Evolutionary conservation across 2,888 invertebrate genomes (phyloP), one percentile per base, ranked within the genome.

Genomic region (Pandemis heparana): DNA sequence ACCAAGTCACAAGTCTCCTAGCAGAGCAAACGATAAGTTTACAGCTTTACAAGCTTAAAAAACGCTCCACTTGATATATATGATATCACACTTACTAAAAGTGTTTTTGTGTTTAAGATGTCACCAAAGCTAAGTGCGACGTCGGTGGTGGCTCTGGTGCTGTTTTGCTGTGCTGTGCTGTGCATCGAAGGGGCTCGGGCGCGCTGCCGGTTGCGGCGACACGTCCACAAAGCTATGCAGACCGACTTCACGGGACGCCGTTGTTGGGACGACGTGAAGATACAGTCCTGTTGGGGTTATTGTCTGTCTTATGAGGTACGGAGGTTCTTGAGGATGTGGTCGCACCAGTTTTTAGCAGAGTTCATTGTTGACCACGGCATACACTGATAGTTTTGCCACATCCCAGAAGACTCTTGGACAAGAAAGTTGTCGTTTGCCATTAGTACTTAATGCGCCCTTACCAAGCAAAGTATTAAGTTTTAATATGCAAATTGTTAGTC

Each of bases 281-380:
- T 97, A 8, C 95, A 96, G 91, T 96, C 97, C 0, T 98, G 98
- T 84, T 97, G 97, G 96, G 98, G 98, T 64, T 95, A 97, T 68
- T 98, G 98, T 83, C 96, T 97, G 83, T 97, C 98, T 0, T 97
- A 97, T 84, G 98, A 98, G 96, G 98, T 97, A 87, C 84, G 3
- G 14, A 46, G 48, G 6, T 7, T 41, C 9, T 9, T 41, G 41
- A 41, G 9, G 7, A 41, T 41, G 23, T 32, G 23, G 23, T 32
- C 23, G 23, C 23, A 32, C 23, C 23, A 32, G 23, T 32, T 32
- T 32, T 32, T 32, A 32, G 23, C 41, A 41, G 9, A 41, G 41
- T 41, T 41, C 9, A n/a, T n/a, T n/a, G n/a, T n/a, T n/a, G n/a
- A n/a, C n/a, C 7, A 41, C 41, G 7, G 41, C 23, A 32, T 1